These are phyloP conservation scores for Onychomys leucogaster DNA, from an alignment of 2,797 vertebrate genomes.

Conservation along the genomic window DNA sequence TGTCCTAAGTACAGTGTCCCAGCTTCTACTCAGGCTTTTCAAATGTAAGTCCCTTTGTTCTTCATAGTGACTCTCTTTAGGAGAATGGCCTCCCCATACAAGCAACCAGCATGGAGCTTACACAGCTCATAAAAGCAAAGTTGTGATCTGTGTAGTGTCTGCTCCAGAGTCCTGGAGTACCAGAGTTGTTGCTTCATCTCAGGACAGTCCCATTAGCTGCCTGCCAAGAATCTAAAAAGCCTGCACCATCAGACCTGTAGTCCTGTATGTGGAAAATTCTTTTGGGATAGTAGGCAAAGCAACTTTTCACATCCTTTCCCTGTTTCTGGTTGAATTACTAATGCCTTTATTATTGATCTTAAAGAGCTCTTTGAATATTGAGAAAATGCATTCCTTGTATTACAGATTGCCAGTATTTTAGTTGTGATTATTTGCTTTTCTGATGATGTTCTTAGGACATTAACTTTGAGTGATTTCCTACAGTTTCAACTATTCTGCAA, in stretches of 20 bases:
- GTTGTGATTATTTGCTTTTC: not conserved
- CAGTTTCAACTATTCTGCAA: too few species aligned
- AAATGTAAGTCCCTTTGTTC: not conserved
- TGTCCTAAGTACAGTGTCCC: not conserved
- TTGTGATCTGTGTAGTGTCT: not conserved
- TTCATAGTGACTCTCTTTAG: not conserved
- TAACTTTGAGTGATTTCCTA: not conserved
- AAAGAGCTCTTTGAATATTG: not conserved
- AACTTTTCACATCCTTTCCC: not conserved
- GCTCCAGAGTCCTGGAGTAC: not conserved
- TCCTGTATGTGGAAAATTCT: not conserved
- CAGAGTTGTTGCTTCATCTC: not conserved
- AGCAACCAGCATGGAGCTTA: too few species aligned
- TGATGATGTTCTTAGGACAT: not conserved
- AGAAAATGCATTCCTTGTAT: not conserved
- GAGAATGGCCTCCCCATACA: not conserved
- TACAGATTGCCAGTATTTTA: not conserved
- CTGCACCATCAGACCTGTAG: not conserved
- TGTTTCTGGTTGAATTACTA: not conserved
- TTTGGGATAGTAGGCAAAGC: accelerated
- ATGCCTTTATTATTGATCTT: not conserved
- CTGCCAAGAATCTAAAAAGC: not conserved
- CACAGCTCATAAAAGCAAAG: not conserved
- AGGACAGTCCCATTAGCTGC: not conserved
- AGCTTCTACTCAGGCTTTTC: not conserved